phyloP scores from a whole-genome alignment of 1,140 invertebrate species.

The Trichonephila clavipes region DNA sequence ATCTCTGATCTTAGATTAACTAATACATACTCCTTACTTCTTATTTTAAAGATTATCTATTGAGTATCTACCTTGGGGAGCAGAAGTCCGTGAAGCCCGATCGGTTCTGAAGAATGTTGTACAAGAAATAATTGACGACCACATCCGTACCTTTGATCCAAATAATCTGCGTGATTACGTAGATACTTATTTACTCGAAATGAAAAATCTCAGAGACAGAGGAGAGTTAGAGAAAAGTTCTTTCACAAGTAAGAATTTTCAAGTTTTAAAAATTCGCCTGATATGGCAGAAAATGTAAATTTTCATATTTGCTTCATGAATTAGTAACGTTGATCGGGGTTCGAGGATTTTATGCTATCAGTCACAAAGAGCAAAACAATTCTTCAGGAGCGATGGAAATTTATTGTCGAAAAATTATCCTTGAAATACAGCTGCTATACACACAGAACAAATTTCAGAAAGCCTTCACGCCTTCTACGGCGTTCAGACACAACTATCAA shows the following conservation, averaged over 20 bases:
- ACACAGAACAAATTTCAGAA: too few species aligned
- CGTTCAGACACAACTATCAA: too few species aligned
- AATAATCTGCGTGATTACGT: conserved; percentile 39
- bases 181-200: conserved; percentile 28
- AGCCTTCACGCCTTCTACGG: too few species aligned
- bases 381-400: too few species aligned
- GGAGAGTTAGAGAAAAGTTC: conserved; percentile 33
- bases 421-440: too few species aligned
- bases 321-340: too few species aligned
- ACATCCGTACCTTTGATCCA: conserved; percentile 34
- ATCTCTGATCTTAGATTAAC: too few species aligned
- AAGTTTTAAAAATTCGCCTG: background rate
- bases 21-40: too few species aligned
- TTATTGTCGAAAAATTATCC: too few species aligned
- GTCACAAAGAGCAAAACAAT: too few species aligned
- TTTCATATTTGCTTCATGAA: too few species aligned
- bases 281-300: background rate
- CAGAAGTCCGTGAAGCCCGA: conserved; percentile 3
- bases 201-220: conserved; percentile 8
- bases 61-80: background rate
- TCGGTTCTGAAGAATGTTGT: background rate
- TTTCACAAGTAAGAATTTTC: conserved; percentile 15
- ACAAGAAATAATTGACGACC: conserved; percentile 27
- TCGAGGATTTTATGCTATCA: too few species aligned
- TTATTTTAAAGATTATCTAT: background rate